These are phyloP conservation scores for Myiagra hebetior DNA, from an alignment of 2,113 vertebrate genomes.

Conservation along the genomic window DNA sequence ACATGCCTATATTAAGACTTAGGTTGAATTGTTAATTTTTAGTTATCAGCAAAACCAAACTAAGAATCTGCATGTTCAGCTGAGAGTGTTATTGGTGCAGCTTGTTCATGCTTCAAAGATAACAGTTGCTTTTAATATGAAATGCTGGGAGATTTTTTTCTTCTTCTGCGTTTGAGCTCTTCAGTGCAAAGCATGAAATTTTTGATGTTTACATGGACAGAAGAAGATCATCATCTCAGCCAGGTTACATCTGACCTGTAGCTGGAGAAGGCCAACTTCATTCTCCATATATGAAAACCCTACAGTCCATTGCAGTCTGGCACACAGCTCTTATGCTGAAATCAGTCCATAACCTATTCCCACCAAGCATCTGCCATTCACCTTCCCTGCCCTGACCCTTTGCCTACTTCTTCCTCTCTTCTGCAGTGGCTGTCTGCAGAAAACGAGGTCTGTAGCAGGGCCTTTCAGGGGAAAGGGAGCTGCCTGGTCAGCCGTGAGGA, in stretches of 20 bases:
- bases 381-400: neutral
- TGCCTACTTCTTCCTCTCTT: neutral
- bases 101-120: neutral
- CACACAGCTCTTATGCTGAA: neutral
- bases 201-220: neutral
- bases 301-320: neutral
- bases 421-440: neutral
- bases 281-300: neutral
- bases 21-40: slow-evolving; percentile 12
- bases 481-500: neutral
- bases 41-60: slow-evolving; percentile 35
- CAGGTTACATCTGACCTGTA: neutral
- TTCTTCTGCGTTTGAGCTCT: neutral
- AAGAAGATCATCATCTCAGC: neutral
- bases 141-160: neutral
- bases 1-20: neutral
- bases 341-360: neutral
- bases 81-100: neutral
- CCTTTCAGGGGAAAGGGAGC: neutral
- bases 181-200: neutral
- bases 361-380: neutral
- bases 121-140: neutral
- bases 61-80: neutral
- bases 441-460: neutral
- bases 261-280: neutral